Conservation (phyloP, 2,113 vertebrate genomes). For the Okapia johnstoni region DNA sequence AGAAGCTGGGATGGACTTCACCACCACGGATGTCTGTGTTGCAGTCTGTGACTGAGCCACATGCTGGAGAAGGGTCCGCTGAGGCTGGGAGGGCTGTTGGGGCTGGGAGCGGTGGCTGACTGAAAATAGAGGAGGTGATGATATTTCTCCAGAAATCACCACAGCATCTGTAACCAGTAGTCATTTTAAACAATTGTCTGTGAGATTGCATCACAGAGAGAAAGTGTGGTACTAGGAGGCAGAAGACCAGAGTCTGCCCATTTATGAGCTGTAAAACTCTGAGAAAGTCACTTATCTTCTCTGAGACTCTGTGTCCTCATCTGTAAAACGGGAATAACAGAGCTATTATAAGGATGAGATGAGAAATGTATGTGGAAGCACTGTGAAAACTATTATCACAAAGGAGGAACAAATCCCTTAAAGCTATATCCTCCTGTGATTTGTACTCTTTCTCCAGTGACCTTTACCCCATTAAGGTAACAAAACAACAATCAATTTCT, state of each 20-base stretch:
- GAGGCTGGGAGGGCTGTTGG: conserved; percentile 82
- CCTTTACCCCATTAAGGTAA: not conserved
- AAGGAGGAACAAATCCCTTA: conserved; percentile 15
- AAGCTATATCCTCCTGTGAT: conserved; percentile 26
- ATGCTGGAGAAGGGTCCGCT: conserved; percentile 84
- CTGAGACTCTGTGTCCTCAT: conserved; percentile 50
- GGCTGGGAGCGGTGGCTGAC: conserved; percentile 86
- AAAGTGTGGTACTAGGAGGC: conserved; percentile 15
- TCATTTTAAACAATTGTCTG: conserved; percentile 70
- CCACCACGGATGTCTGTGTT: conserved; percentile 85
- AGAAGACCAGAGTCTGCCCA: conserved; percentile 36
- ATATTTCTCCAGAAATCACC: conserved; percentile 72
- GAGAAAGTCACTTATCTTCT: conserved; percentile 56
- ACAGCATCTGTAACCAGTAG: conserved; percentile 59
- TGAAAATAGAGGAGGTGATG: conserved; percentile 80
- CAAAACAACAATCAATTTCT: conserved; percentile 4
- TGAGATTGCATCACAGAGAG: conserved; percentile 43
- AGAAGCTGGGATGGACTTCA: conserved; percentile 84
- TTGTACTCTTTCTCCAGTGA: conserved; percentile 12
- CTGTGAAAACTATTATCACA: conserved; percentile 11
- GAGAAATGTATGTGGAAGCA: not conserved
- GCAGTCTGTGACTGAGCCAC: conserved; percentile 85
- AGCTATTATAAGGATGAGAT: conserved; percentile 37
- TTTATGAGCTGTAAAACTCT: conserved; percentile 47
- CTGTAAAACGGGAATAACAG: conserved; percentile 51